These are phyloP conservation scores for Luperina nickerlii DNA, from an alignment of 2,888 invertebrate genomes.

Conservation along the genomic window DNA sequence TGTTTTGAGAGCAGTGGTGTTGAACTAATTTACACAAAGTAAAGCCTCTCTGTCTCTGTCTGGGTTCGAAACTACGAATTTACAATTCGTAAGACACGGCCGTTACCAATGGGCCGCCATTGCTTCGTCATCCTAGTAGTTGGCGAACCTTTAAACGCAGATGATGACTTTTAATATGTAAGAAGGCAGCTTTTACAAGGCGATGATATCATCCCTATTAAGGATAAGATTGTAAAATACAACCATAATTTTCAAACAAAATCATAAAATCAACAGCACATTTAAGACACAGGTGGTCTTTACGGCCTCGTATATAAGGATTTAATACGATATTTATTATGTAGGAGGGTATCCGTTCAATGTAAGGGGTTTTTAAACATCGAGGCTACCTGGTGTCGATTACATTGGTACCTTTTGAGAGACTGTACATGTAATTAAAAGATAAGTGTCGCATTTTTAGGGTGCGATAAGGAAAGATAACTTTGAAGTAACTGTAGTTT, in stretches of 20 bases:
- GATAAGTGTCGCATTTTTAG: slow-evolving; percentile 34
- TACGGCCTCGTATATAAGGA: slow-evolving; percentile 52
- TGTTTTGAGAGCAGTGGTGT: not conserved
- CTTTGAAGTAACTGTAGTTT: slow-evolving; percentile 1
- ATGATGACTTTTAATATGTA: not conserved
- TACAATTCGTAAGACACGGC: not conserved
- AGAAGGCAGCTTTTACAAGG: not conserved
- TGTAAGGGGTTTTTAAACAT: slow-evolving; percentile 56
- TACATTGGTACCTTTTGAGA: slow-evolving; percentile 30
- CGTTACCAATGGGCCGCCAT: not conserved
- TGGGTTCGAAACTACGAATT: not conserved
- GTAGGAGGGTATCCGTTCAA: slow-evolving; percentile 27
- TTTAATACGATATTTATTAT: slow-evolving; percentile 60
- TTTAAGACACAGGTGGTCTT: slow-evolving; percentile 60
- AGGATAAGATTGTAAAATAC: slow-evolving; percentile 30
- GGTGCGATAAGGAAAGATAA: not conserved
- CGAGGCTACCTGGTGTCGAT: slow-evolving; percentile 39
- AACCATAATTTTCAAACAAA: slow-evolving; percentile 61
- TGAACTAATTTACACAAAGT: not conserved
- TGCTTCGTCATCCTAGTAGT: not conserved
- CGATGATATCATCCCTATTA: slow-evolving; percentile 35
- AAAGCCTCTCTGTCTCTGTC: not conserved
- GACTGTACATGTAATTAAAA: slow-evolving; percentile 30
- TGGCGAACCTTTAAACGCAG: not conserved
- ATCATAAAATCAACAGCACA: slow-evolving; percentile 62